phyloP scores from a whole-genome alignment of 2,797 vertebrate species.

The Alectoris magna region DNA sequence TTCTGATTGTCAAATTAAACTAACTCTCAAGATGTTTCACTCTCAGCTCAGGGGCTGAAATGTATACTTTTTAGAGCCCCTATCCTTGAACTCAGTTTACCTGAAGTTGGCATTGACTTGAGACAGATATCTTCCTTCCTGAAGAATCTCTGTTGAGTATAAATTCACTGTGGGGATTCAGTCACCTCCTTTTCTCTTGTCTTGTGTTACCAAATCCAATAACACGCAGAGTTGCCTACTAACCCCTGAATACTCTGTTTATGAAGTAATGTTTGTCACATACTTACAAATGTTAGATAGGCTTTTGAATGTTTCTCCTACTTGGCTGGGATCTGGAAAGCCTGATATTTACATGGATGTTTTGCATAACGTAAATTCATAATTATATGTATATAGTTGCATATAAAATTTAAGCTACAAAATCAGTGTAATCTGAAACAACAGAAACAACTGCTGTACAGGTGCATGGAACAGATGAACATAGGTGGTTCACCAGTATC shows the following conservation, averaged over 20 bases:
- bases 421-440: not conserved
- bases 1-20: not conserved
- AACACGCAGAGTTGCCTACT: not conserved
- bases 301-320: not conserved
- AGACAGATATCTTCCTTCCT: conserved; percentile 14
- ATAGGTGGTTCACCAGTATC: not conserved
- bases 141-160: not conserved
- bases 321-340: not conserved
- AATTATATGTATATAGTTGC: not conserved
- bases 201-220: not conserved
- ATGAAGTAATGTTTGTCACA: not conserved
- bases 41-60: not conserved
- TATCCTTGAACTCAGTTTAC: not conserved
- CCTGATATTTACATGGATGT: not conserved
- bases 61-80: not conserved
- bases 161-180: not conserved
- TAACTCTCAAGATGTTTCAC: not conserved
- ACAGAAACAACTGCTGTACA: not conserved
- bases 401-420: not conserved
- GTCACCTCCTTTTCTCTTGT: not conserved
- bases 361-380: not conserved
- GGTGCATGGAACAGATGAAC: not conserved
- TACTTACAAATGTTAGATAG: not conserved
- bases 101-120: not conserved
- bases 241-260: not conserved